Conservation (phyloP, 2,113 vertebrate species). For the Bos indicus region DNA sequence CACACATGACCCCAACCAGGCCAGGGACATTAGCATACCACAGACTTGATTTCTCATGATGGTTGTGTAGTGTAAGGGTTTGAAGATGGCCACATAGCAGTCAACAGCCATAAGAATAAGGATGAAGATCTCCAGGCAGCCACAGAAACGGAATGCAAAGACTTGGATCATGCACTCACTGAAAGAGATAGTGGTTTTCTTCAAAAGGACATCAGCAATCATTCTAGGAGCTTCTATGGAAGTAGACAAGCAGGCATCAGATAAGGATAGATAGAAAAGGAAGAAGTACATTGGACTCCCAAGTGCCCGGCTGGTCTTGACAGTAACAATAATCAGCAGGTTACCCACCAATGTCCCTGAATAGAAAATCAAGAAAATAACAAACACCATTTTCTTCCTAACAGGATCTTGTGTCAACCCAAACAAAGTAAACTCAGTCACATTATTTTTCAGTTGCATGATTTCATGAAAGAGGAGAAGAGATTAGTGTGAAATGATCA, state of each 20-base stretch:
- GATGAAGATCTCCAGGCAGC: not conserved
- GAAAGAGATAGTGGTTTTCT: not conserved
- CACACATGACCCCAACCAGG: slow-evolving; percentile 6
- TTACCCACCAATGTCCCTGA: not conserved
- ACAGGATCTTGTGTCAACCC: not conserved
- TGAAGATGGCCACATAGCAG: slow-evolving; percentile 48
- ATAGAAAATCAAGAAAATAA: not conserved
- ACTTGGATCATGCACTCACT: not conserved
- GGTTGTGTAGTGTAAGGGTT: not conserved
- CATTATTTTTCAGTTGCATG: not conserved
- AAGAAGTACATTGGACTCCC: slow-evolving; percentile 32
- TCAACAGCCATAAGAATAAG: not conserved
- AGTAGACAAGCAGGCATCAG: slow-evolving; percentile 32
- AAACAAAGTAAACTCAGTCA: not conserved
- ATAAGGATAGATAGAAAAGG: slow-evolving; percentile 49
- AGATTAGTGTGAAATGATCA: not conserved
- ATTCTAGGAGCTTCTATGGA: not conserved
- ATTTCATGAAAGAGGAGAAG: not conserved
- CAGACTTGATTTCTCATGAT: not conserved
- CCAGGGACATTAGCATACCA: not conserved
- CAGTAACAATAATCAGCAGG: not conserved
- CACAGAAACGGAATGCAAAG: not conserved
- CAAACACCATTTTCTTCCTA: not conserved
- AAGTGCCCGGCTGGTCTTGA: not conserved
- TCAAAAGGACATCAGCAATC: not conserved